Evolutionary conservation across 2,113 vertebrate genomes (phyloP), one percentile per base, ranked within the genome.

Genomic region (Galbula dea): DNA sequence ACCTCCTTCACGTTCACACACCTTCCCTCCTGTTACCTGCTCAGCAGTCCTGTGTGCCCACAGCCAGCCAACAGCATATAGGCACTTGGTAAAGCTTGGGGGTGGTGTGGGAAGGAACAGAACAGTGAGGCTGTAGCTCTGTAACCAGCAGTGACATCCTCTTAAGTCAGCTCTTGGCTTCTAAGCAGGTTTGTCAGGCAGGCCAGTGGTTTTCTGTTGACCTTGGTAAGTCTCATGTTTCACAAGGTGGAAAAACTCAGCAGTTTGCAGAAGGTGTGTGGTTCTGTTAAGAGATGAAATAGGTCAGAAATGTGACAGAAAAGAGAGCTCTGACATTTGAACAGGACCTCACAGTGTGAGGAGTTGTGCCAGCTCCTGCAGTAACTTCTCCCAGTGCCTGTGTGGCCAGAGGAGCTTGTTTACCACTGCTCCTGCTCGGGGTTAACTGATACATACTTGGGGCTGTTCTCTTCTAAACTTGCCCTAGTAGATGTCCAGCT

Each of bases 51-150:
- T 1, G 4, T 2, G 0, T 13, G 20, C 54, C 37, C 12, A 2
- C 3, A 19, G 55, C 41, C 41, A n/a, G 39, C 59, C 46, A 6
- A 8, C 0, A 9, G 16, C 7, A 1, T 7, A 7, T 20, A 3
- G 1, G 2, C 11, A 1, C n/a, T 54, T 11, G 2, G 1, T 2
- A 1, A 7, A 5, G 20, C 8, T 3, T 7, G 59, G 43, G 57
- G 29, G 29, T 5, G 57, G 19, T 1, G 11, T 32, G 41, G 57
- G 74, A 59, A 43, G 59, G 59, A 48, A 20, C 51, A 41, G 45
- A 46, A 1, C 18, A n/a, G 45, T 0, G 1, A 63, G 48, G 2
- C 80, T 37, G 17, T 18, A 0, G 5, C 7, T 45, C 41, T 29
- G 30, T 4, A 4, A 43, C 22, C 15, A n/a, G 52, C 89, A 49